Evolutionary conservation across 2,113 vertebrate species (phyloP), one percentile per base, ranked within the genome.

Genomic region (Perca fluviatilis): DNA sequence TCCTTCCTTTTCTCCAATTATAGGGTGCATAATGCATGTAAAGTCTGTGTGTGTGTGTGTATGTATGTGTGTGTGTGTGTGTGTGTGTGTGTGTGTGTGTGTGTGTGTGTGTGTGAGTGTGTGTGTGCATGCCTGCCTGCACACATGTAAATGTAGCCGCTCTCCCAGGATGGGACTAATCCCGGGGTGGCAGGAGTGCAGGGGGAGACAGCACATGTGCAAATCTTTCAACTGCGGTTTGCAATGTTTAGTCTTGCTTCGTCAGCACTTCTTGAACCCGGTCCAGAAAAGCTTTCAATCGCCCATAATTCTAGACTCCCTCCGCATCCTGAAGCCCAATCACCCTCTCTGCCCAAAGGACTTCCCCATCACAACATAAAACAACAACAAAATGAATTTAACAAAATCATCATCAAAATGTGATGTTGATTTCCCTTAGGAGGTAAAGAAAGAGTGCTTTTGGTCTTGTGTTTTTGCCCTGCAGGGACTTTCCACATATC

Each of bases 201-300:
- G 60, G 73, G 91, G 86, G 77, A 82, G 89, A 69, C 83, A 88
- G 91, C 95, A 95, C 96, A 95, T 92, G 95, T 91, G 46, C 92
- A 90, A 80, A 95, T 95, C 94, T 95, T 91, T 93, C 93, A 87
- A 94, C 92, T 90, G 90, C 27, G 93, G 77, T 92, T 85, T 82
- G 92, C 6, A 75, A 84, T 93, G 96, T 95, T 96, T 96, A 92
- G 96, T 96, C 95, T 96, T 95, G 95, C 95, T 88, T 96, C 84
- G 93, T 96, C 96, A 96, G 95, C 96, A 95, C 80, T 91, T 96
- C 94, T 97, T 97, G 96, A 97, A 95, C 92, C 79, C 83, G 76
- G 94, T 97, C 96, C 96, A 97, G 96, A 96, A 97, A 97, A 97
- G 96, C 97, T 97, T 97, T 98, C 96, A 97, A 95, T 96, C 86